Evolutionary conservation across 2,113 vertebrate species (phyloP).

Genomic region (Sterrhoptilus dennistouni): DNA sequence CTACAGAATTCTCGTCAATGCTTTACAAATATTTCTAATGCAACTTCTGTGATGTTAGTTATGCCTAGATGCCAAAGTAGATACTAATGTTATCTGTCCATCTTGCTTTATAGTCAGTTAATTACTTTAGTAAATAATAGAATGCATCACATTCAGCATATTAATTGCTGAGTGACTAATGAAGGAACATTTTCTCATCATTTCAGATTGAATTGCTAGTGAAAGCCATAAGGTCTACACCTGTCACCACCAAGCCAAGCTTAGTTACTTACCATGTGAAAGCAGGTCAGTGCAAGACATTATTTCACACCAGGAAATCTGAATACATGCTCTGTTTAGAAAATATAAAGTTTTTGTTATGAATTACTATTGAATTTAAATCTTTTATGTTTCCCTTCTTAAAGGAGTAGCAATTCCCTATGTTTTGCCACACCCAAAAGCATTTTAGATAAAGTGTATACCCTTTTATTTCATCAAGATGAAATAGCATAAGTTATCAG

Average conservation of each 20-base stretch:
- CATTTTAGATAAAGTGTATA: conserved; percentile 28
- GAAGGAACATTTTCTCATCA: background rate
- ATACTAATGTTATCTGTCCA: background rate
- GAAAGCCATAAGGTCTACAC: conserved; percentile 54
- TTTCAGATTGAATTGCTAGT: background rate
- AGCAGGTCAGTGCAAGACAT: conserved; percentile 7
- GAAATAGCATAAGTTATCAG: background rate
- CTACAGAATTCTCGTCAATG: background rate
- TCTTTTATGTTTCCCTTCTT: background rate
- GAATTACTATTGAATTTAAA: background rate
- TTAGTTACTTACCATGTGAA: conserved; percentile 47
- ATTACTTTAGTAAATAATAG: background rate
- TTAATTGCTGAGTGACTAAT: background rate
- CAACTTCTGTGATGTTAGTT: background rate
- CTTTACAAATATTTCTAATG: background rate
- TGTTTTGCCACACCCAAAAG: background rate
- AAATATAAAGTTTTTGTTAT: conserved; percentile 36
- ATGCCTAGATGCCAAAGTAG: background rate
- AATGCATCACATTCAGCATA: background rate
- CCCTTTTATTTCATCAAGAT: conserved; percentile 48
- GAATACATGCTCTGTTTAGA: conserved; percentile 11
- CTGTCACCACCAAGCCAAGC: conserved; percentile 51
- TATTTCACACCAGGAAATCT: conserved; percentile 46
- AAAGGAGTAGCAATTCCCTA: background rate
- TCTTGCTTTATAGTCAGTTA: background rate